A percentile compares a stretch with the other conserved stretches of the same genome.
Evolutionary conservation across 92 coral and sea anemone species (phyloP).

Genomic region (Galaxea fascicularis): DNA sequence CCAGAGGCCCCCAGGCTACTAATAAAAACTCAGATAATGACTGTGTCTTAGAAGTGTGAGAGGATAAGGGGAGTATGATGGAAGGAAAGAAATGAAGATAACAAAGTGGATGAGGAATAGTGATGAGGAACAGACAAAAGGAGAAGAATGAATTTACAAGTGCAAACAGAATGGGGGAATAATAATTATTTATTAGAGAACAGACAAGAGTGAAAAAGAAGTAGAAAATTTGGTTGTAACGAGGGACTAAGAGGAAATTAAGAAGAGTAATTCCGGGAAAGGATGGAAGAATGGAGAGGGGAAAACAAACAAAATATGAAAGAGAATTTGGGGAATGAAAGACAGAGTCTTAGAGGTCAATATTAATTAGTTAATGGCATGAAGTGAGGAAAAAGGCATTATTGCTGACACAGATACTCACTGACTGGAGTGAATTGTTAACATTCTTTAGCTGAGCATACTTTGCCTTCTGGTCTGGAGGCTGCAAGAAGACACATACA

Average conservation of each 20-base stretch:
- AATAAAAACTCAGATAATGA: too few species aligned
- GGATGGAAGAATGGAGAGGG: background rate
- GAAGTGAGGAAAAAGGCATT: background rate
- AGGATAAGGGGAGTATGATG: background rate
- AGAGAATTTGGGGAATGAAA: too few species aligned
- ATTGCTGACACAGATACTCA: constrained; percentile 45
- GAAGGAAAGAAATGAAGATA: background rate
- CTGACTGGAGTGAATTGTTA: constrained; percentile 86
- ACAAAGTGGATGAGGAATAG: background rate
- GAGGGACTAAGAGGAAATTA: background rate
- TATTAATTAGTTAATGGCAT: too few species aligned
- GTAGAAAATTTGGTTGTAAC: background rate
- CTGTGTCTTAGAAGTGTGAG: background rate
- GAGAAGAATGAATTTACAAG: background rate
- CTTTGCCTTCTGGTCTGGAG: constrained; percentile 94
- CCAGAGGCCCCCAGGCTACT: too few species aligned
- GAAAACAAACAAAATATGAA: background rate
- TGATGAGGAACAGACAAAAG: background rate
- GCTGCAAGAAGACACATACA: constrained; percentile 52
- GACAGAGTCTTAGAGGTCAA: too few species aligned
- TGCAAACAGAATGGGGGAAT: too few species aligned
- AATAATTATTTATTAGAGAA: background rate
- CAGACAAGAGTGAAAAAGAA: background rate
- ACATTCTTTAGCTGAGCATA: constrained; percentile 89
- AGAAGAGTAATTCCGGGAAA: background rate